Evolutionary conservation across 2,888 invertebrate species (phyloP), one percentile per base, ranked within the genome.

Genomic region (Antitype chi): DNA sequence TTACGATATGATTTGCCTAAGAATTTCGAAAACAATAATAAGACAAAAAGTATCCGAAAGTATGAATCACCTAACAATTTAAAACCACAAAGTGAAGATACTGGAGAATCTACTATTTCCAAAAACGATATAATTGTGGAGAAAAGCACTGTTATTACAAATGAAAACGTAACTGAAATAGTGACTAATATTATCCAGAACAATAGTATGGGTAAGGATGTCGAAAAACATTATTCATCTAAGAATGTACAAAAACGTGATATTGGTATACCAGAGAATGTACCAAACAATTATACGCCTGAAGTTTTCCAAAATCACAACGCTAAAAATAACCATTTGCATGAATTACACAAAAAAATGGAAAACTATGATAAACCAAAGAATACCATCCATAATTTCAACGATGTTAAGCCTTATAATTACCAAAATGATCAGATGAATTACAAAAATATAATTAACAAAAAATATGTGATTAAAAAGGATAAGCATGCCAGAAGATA

Each of bases 171-270:
- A 25, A 25, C 25, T 7, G 28, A 15, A 43, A 62, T 25, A 49
- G 1, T 17, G 5, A 17, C 28, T 13, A n/a, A 15, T 38, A 7
- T 38, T 4, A 43, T 3, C 6, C 23, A 15, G 20, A 49, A 7
- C 13, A 38, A 52, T 38, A 11, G 66, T 7, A 1, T 32, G 6
- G 1, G 2, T 32, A 57, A 57, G 25, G 57, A 43, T 25, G 20
- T 25, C 38, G 8, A 20, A 38, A 38, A 38, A 38, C 38, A 38
- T 38, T 3, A 38, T 38, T 38, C 38, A 38, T 47, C n/a, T n/a
- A 43, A 69, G 17, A 55, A 55, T 43, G 9, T 64, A 38, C 68
- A 68, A 59, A 78, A 78, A 74, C 81, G 78, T 47, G 59, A 78
- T 43, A 66, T 59, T 52, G 2, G 25, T 23, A 32, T 17, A 1